Evolutionary conservation across 2,888 invertebrate species (phyloP), one percentile per base, ranked within the genome.

Genomic region (Isotomurus palustris): DNA sequence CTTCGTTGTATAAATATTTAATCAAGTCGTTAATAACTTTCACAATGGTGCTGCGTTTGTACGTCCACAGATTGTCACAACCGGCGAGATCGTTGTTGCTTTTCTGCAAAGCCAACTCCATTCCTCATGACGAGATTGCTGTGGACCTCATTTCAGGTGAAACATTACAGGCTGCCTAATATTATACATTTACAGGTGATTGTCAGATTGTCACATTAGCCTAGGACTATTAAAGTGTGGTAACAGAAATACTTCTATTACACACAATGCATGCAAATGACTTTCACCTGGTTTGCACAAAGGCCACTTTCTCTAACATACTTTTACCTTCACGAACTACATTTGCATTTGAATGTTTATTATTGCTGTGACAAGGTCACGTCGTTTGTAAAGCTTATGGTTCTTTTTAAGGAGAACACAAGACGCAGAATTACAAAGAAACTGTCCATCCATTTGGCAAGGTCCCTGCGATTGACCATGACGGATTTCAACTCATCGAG

Each of bases 71-170:
- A 8, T 27, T 62, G 32, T 62, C 62, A 6, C 62, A 62, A 28
- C 62, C 62, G 3, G 55, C 62, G 17, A 45, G 58, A 28, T 57
- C 62, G 29, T 40, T 62, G 21, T 48, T 59, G 53, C 25, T 62
- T 12, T 62, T 62, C 45, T 17, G 21, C 25, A 52, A 53, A 14
- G 49, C 52, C 12, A 62, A 58, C 38, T 43, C 55, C 6, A 58
- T 62, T 25, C 48, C 58, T 17, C 51, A 52, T 25, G 49, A 58
- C 36, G 62, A 62, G 19, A 36, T 51, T 12, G 3, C 54, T 2
- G 60, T 66, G 2, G 60, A 64, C 14, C 45, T 68, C 22, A 40
- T 55, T 2, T 64, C 58, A 64, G 64, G 68, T 67, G 41, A 22
- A 3, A 17, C 10, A 22, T 43, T 28, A 21, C n/a, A n/a, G n/a